A percentile compares a stretch with the other conserved stretches of the same genome.
These are phyloP conservation scores for Hystrix cristata DNA, from an alignment of 2,113 vertebrate genomes.

Conservation along the genomic window DNA sequence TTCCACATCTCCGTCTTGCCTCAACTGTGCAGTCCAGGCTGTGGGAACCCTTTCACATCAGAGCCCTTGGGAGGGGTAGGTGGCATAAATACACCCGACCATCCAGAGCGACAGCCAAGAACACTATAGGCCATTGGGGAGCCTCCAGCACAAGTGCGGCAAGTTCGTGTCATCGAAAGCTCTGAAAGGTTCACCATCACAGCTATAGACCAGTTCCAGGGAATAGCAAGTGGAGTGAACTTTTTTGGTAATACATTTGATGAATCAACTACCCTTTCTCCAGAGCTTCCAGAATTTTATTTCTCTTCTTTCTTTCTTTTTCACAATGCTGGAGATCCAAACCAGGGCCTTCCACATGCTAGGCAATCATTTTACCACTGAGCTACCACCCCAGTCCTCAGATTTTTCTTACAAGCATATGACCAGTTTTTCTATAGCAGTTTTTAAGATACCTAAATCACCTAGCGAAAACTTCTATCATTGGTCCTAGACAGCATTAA, in stretches of 20 bases:
- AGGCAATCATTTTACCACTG: not conserved
- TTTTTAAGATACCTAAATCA: constrained; percentile 17
- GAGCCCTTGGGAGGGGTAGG: not conserved
- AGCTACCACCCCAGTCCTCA: not conserved
- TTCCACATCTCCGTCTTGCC: not conserved
- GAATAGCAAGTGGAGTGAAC: not conserved
- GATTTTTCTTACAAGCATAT: constrained; percentile 44
- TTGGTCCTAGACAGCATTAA: not conserved
- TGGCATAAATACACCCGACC: not conserved
- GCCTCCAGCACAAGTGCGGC: not conserved
- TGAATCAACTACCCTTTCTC: not conserved
- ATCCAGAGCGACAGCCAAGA: not conserved
- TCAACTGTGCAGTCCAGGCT: not conserved
- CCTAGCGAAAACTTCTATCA: not conserved
- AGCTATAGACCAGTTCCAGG: too few relatives aligned
- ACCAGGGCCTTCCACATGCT: not conserved
- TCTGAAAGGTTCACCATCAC: not conserved
- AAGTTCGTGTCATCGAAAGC: not conserved
- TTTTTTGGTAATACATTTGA: not conserved
- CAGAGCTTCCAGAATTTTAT: not conserved
- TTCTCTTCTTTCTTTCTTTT: not conserved
- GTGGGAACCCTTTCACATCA: not conserved
- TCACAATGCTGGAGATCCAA: not conserved
- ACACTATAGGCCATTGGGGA: accelerated
- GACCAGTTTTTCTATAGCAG: not conserved